phyloP scores from a whole-genome alignment of 1,140 invertebrate genomes.

The Euura saliciscinereae region DNA sequence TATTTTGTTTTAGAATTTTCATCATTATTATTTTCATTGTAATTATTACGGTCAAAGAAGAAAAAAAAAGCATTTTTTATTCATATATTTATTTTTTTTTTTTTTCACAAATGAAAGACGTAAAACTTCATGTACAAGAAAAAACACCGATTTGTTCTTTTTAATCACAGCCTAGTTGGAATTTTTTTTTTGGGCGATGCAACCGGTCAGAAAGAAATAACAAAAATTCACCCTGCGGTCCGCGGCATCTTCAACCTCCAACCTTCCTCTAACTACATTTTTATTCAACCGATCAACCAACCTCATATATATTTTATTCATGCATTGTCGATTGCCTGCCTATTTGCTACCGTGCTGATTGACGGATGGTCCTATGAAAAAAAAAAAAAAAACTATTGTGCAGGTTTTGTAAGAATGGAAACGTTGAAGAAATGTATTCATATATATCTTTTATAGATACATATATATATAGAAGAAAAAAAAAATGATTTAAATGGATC shows the following conservation, averaged over 20 bases:
- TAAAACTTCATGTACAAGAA: neutral
- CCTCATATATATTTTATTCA: neutral
- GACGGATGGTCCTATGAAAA: neutral
- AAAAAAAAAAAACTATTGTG: neutral
- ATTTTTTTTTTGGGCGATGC: slow-evolving; percentile 30
- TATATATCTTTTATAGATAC: no score
- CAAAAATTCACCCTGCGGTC: slow-evolving; percentile 1
- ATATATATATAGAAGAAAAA: no score
- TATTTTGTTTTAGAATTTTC: no score
- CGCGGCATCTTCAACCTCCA: slow-evolving; percentile 3
- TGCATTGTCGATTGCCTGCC: neutral
- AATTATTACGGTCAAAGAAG: neutral
- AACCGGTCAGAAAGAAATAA: neutral
- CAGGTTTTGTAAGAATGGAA: neutral
- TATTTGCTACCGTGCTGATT: slow-evolving; percentile 5
- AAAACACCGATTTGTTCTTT: slow-evolving; percentile 15
- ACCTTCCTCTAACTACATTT: neutral
- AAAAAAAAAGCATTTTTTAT: no score
- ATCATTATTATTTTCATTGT: neutral
- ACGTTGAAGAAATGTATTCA: neutral
- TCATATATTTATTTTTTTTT: no score
- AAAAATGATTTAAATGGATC: no score
- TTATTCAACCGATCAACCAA: neutral
- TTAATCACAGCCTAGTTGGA: slow-evolving; percentile 50
- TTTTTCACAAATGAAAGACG: slow-evolving; percentile 1